These are phyloP conservation scores for Thinocorus orbignyianus DNA, from an alignment of 2,113 vertebrate genomes.

Conservation along the genomic window DNA sequence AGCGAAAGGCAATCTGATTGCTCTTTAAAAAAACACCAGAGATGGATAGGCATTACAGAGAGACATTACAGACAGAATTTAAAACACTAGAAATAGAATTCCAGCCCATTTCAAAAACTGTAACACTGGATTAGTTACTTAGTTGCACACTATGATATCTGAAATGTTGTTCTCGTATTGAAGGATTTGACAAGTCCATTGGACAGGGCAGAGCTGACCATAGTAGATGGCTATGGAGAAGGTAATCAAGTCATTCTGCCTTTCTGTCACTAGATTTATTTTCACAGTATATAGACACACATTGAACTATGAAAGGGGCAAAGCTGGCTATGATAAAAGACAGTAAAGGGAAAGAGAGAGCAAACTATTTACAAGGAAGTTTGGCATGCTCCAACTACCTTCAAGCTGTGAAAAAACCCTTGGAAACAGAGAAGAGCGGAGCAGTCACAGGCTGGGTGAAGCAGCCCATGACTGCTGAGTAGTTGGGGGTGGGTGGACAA, in stretches of 20 bases:
- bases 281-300: not conserved
- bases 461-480: not conserved
- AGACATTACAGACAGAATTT: not conserved
- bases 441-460: not conserved
- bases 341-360: not conserved
- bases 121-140: not conserved
- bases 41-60: not conserved
- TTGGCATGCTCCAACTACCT: not conserved
- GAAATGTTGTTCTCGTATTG: not conserved
- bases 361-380: not conserved
- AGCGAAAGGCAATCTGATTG: not conserved
- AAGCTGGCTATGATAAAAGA: not conserved
- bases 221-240: not conserved
- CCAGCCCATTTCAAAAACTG: not conserved
- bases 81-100: not conserved
- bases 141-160: not conserved
- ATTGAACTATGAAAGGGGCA: not conserved
- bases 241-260: not conserved
- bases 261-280: not conserved
- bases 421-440: not conserved
- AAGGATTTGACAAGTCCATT: not conserved
- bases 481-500: not conserved
- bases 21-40: not conserved
- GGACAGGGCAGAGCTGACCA: not conserved
- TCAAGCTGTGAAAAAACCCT: not conserved